Percentiles rank a stretch among this genome's conserved stretches.
Conservation (phyloP, 1,140 invertebrate genomes). For the Tetragonula clypearis region DNA sequence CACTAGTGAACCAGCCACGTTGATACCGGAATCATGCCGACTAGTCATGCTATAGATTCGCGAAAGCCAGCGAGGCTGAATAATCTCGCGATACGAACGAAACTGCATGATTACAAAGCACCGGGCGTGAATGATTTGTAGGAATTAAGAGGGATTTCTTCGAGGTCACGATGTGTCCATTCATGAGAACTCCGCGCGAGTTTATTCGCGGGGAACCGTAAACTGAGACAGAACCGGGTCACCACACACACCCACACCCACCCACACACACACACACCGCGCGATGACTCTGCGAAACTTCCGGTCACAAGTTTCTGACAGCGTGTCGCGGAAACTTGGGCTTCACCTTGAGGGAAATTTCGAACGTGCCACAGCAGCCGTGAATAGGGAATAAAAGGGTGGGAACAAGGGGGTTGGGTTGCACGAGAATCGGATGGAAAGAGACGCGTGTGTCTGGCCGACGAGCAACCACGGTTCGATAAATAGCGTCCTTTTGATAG, state of each 20-base stretch:
- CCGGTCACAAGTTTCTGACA: constrained; percentile 53
- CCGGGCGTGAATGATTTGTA: not conserved
- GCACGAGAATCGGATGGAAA: constrained; percentile 22
- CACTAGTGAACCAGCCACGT: not conserved
- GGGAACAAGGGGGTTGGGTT: not conserved
- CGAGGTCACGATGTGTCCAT: too few species aligned
- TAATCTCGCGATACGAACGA: not conserved
- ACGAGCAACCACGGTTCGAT: constrained; percentile 42
- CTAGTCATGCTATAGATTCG: not conserved
- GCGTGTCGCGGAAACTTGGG: constrained; percentile 46
- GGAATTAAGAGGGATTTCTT: not conserved
- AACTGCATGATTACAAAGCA: not conserved
- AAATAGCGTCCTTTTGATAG: constrained; percentile 55
- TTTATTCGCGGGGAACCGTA: not conserved
- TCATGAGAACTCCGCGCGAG: not conserved
- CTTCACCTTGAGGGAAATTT: constrained; percentile 42
- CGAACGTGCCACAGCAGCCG: not conserved
- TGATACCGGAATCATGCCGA: not conserved
- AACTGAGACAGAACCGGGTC: not conserved
- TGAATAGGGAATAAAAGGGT: not conserved
- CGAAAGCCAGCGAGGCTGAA: not conserved
- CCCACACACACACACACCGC: too few species aligned
- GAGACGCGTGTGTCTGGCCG: constrained; percentile 30
- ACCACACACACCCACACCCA: too few species aligned
- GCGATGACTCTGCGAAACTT: constrained; percentile 46